Evolutionary conservation across 2,888 invertebrate species (phyloP), one percentile per base, ranked within the genome.

Genomic region (Pheosia tremula): DNA sequence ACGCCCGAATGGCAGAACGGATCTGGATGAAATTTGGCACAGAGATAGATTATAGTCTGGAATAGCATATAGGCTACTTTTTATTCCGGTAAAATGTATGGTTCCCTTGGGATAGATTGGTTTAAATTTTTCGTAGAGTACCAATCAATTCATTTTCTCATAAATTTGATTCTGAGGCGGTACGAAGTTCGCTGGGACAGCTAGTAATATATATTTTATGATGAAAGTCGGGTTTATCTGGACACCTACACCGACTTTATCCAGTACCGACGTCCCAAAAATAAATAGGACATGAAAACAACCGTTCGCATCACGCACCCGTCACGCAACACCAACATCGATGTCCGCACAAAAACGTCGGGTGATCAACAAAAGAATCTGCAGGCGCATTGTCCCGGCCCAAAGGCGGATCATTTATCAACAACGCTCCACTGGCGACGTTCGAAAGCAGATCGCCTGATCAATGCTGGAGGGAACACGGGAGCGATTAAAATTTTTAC

Each of bases 341-440:
- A 81, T 85, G 90, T 87, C 88, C 89, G 86, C 88, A 92, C 90
- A 93, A 92, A 93, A 92, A 92, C 80, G 83, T 78, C 79, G 80
- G 79, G 83, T 45, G 56, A 81, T 82, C 84, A 83, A 91, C 91
- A 93, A 93, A 92, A 90, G 93, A 92, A 90, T 93, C 86, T 88
- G 90, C 91, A 89, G 85, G 81, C 87, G 88, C 86, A 91, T 93
- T 93, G 93, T 93, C 86, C 86, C 75, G 79, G 75, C 75, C 76
- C 70, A 60, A 68, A 68, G 67, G 49, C 38, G 62, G 77, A 86
- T 88, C 92, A 93, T 93, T 93, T 90, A 92, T 93, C 93, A 93
- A 79, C 80, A 87, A 90, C 93, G 93, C 88, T 90, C 82, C 85
- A 81, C 79, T 90, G 90, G 75, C 86, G 82, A 76, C 86, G 85